Evolutionary conservation across 2,113 vertebrate genomes (phyloP).

Genomic region (Fregata magnificens): DNA sequence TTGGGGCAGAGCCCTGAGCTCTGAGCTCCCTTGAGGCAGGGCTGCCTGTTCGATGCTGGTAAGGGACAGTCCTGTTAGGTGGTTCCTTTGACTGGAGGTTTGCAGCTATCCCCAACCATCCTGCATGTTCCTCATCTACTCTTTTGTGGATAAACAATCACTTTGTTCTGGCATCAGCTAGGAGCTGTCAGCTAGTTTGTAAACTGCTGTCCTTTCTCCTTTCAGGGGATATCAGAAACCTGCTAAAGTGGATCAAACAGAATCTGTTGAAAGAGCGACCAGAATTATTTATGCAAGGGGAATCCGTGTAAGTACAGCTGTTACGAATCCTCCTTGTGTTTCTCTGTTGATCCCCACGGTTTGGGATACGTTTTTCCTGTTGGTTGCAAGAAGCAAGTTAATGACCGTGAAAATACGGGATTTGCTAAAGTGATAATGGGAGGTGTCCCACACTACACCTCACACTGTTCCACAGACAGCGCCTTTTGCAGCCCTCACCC

Average conservation of each 20-base stretch:
- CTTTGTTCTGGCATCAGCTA: neutral
- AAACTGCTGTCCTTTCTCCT: constrained; percentile 53
- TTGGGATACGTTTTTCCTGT: neutral
- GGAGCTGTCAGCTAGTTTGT: neutral
- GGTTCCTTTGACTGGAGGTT: neutral
- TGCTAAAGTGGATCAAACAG: constrained; percentile 92
- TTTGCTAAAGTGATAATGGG: neutral
- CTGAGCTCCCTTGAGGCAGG: neutral
- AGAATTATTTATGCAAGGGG: constrained; percentile 94
- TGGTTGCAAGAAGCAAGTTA: neutral
- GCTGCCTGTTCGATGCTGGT: neutral
- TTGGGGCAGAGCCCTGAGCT: neutral
- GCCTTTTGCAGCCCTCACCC: neutral
- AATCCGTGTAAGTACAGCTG: constrained; percentile 87
- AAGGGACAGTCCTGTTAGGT: neutral
- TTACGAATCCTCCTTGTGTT: neutral
- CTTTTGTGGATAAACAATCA: neutral
- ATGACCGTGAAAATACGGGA: neutral
- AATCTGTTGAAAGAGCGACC: constrained; percentile 94
- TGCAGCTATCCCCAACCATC: neutral
- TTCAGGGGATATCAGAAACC: constrained; percentile 91
- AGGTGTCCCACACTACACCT: neutral
- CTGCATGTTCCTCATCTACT: neutral
- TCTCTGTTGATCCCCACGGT: neutral
- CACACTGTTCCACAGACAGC: neutral